phyloP scores from a whole-genome alignment of 2,888 invertebrate genomes.

The Endotricha flammealis region DNA sequence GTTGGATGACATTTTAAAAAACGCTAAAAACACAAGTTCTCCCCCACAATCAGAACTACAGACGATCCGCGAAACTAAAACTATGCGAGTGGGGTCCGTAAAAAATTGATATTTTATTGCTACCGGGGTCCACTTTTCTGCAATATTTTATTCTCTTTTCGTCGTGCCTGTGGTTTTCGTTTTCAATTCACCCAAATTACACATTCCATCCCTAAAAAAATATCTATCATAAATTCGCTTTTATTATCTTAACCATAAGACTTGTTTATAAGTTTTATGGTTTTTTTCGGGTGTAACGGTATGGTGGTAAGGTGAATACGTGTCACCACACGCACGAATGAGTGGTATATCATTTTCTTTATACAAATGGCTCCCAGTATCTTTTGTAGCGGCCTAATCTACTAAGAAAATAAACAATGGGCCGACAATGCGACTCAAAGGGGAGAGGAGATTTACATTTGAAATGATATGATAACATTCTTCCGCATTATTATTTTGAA shows the following conservation, averaged over 20 bases:
- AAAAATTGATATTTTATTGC: conserved; percentile 77
- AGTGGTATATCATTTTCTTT: conserved; percentile 70
- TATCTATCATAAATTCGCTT: conserved; percentile 18
- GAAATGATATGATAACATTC: conserved; percentile 29
- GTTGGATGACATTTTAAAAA: conserved; percentile 30
- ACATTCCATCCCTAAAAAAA: conserved; percentile 14
- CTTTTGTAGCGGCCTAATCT: conserved; percentile 64
- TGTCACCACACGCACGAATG: conserved; percentile 67
- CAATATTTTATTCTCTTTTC: conserved; percentile 68
- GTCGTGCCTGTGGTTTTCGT: conserved; percentile 43
- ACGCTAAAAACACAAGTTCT: conserved; percentile 20
- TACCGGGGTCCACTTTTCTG: conserved; percentile 63
- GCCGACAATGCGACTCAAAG: conserved; percentile 32
- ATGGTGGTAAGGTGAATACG: conserved; percentile 38
- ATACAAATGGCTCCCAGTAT: conserved; percentile 63
- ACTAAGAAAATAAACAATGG: conserved; percentile 61
- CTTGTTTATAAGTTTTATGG: conserved; percentile 13
- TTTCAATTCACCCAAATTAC: conserved; percentile 26
- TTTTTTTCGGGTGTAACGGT: conserved; percentile 15
- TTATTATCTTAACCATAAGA: conserved; percentile 25
- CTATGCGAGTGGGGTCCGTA: conserved; percentile 49
- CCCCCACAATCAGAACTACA: conserved; percentile 23
- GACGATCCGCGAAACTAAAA: conserved; percentile 48
- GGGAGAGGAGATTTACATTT: conserved; percentile 38
- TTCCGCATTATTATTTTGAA: conserved; percentile 22